Conservation (phyloP, 2,888 invertebrate genomes). For the Drosophila maculinotata region DNA sequence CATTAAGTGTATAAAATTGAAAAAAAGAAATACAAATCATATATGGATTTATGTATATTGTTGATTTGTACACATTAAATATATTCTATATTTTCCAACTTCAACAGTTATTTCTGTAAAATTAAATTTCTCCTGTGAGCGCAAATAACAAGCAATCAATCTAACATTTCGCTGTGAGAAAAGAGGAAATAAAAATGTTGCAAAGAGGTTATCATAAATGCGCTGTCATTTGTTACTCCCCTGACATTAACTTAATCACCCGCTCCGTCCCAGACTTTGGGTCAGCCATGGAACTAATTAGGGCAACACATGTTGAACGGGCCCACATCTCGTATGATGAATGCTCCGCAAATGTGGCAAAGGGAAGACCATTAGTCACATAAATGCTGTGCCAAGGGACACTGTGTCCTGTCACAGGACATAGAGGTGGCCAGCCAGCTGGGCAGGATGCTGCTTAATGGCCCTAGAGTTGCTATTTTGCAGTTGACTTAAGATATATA, state of each 20-base stretch:
- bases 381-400: conserved; percentile 23
- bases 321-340: conserved; percentile 53
- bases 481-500: conserved; percentile 13
- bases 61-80: no score
- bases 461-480: conserved; percentile 12
- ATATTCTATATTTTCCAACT: no score
- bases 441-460: conserved; percentile 27
- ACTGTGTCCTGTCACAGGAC: conserved; percentile 12
- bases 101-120: no score
- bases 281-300: conserved; percentile 58
- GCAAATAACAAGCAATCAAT: conserved; percentile 41
- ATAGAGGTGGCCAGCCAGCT: conserved; percentile 16
- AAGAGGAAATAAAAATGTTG: conserved; percentile 35
- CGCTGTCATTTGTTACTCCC: conserved; percentile 35
- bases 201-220: conserved; percentile 44
- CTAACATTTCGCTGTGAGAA: conserved; percentile 20
- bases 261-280: neutral
- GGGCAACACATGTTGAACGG: conserved; percentile 66
- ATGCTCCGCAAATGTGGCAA: conserved; percentile 58
- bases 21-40: no score
- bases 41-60: no score
- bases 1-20: neutral
- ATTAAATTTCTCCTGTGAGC: no score
- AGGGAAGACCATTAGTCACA: conserved; percentile 63
- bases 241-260: conserved; percentile 57